These are phyloP conservation scores for Hypomecis punctinalis DNA, from an alignment of 2,888 invertebrate species.

Conservation along the genomic window DNA sequence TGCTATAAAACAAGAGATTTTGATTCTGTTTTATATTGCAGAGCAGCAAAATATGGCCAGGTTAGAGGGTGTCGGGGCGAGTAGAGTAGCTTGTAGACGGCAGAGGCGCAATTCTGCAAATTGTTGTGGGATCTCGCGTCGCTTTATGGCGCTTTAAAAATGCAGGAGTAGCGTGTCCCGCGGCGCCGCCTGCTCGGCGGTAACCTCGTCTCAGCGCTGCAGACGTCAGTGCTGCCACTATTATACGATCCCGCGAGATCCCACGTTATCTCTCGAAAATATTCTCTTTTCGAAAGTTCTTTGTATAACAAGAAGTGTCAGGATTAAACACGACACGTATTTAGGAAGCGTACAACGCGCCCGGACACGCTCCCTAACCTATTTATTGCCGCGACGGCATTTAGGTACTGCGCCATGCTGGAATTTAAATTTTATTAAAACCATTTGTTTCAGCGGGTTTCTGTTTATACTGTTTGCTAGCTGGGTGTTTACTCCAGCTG, in stretches of 20 bases:
- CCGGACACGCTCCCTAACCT: conserved; percentile 1
- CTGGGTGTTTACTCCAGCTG: no score
- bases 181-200: not conserved
- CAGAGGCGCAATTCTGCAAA: conserved; percentile 11
- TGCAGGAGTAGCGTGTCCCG: conserved; percentile 10
- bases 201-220: not conserved
- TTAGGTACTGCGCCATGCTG: conserved; percentile 13
- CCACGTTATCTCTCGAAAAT: not conserved
- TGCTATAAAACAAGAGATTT: no score
- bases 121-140: conserved; percentile 19
- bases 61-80: no score
- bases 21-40: no score
- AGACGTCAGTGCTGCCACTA: not conserved
- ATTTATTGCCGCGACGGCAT: conserved; percentile 28
- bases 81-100: no score
- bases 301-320: no score
- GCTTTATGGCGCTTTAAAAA: conserved; percentile 25
- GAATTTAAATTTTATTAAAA: conserved; percentile 27
- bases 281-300: no score
- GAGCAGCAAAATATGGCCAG: no score
- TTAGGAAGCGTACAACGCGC: not conserved
- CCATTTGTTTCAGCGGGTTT: conserved; percentile 18
- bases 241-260: not conserved
- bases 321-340: no score
- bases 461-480: no score